Base-by-base conservation (phyloP, 2,797 vertebrate genomes). In the Atherinosoma microstoma region DNA sequence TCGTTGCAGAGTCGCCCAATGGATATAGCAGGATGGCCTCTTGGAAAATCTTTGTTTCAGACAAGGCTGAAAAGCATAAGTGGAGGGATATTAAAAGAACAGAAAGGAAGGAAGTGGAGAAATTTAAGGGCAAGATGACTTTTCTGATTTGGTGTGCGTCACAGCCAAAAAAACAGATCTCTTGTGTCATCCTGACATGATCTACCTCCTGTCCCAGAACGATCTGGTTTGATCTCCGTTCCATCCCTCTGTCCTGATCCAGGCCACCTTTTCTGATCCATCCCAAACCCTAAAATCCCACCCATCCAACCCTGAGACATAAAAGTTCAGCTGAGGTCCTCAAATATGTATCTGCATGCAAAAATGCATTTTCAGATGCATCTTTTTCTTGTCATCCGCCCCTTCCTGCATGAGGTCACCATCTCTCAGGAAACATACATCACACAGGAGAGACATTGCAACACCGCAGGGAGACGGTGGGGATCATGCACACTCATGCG, bases 361-460 rank as follows among this genome's bases (percentile, higher is more conserved):
- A 58, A 60, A 64, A 78, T 67, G 53, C 30, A 27, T 75, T 83
- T 75, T 75, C 61, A 77, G 64, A 70, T 73, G 67, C 12, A 58
- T 54, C 74, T 27, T 70, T 89, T 81, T 87, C 70, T 92, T 87
- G 88, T 79, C 70, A 32, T 32, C 30, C 30, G 30, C 30, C 30
- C 3, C 30, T 32, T 32, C 30, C 30, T 32, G 30, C 3, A 93
- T 94, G 91, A 94, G 89, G 89, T 94, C 93, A 95, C 79, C 67
- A 60, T 58, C 67, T 83, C 82, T 91, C 84, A 87, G 91, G 91
- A 94, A 93, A 88, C 89, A 92, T 92, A 91, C 83, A 89, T 94
- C 91, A 92, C 79, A 76, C 62, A 75, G 80, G 77, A 88, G 84
- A 92, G 76, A 79, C 67, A 64, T 60, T 78, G 60, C 61, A 77